These are phyloP conservation scores for Chloroceryle inda DNA, from an alignment of 2,797 vertebrate genomes.

Conservation along the genomic window DNA sequence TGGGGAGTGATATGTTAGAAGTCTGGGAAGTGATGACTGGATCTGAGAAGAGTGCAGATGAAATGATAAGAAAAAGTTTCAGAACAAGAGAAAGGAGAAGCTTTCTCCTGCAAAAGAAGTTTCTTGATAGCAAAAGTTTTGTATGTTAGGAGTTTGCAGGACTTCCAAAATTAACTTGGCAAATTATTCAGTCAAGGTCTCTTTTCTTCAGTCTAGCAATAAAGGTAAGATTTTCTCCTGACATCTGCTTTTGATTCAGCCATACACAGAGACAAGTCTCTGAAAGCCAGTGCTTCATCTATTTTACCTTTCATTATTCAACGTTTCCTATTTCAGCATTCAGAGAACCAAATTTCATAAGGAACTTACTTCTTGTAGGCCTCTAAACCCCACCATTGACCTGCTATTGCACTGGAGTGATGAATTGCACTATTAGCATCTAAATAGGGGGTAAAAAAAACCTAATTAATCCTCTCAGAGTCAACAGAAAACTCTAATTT, in stretches of 20 bases:
- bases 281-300: neutral
- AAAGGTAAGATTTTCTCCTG: neutral
- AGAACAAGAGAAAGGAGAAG: neutral
- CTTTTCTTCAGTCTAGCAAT: neutral
- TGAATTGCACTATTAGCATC: neutral
- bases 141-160: neutral
- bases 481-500: neutral
- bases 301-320: neutral
- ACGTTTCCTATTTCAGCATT: neutral
- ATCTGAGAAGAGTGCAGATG: neutral
- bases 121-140: neutral
- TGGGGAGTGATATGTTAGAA: neutral
- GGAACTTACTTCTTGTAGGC: neutral
- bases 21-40: neutral
- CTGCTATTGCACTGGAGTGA: neutral
- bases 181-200: neutral
- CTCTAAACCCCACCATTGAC: neutral
- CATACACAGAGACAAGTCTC: neutral
- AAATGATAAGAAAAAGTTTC: neutral
- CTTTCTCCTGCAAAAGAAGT: constrained; percentile 5
- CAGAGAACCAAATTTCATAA: neutral
- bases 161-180: neutral
- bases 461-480: neutral
- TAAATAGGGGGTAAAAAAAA: neutral
- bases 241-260: neutral